Percentiles rank a stretch among this genome's conserved stretches.
Evolutionary conservation across 1,140 invertebrate genomes (phyloP).

Genomic region (Drosophila sechellia): DNA sequence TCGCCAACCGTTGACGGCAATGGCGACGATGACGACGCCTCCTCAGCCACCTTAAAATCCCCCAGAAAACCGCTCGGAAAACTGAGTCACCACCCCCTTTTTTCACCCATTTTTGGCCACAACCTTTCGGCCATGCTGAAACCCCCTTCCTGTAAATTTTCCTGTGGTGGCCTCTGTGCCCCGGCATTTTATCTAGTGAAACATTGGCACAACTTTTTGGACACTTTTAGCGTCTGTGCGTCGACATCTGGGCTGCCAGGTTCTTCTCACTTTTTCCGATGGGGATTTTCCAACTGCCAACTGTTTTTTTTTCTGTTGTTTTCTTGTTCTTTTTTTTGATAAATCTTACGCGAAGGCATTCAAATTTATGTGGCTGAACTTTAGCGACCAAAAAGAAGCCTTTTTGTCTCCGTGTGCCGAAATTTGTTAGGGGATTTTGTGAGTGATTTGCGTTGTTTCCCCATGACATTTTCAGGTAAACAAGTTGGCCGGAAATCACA

Average conservation of each 20-base stretch:
- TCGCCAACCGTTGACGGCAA: constrained; percentile 50
- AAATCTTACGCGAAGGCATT: constrained; percentile 30
- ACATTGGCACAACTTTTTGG: constrained; percentile 74
- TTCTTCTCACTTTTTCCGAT: constrained; percentile 23
- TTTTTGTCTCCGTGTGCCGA: background rate
- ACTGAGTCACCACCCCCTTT: background rate
- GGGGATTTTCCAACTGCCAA: constrained; percentile 33
- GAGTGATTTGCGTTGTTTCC: constrained; percentile 26
- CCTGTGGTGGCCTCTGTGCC: constrained; percentile 28
- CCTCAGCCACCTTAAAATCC: constrained; percentile 32
- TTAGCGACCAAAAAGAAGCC: background rate
- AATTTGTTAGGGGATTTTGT: constrained; percentile 2
- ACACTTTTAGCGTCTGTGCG: constrained; percentile 63
- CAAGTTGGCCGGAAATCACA: constrained; percentile 14
- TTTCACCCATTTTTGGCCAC: background rate
- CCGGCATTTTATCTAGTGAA: constrained; percentile 74
- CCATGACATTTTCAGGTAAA: constrained; percentile 19
- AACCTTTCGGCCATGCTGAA: too few species aligned
- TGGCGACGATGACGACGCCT: constrained; percentile 55
- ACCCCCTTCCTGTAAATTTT: background rate
- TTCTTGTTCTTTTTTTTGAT: constrained; percentile 42
- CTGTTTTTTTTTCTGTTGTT: constrained; percentile 33
- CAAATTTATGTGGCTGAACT: constrained; percentile 35
- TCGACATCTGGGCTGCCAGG: constrained; percentile 43
- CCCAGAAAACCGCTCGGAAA: background rate